Evolutionary conservation across 2,888 invertebrate species (phyloP), one percentile per base, ranked within the genome.

Genomic region (Globia sparganii): DNA sequence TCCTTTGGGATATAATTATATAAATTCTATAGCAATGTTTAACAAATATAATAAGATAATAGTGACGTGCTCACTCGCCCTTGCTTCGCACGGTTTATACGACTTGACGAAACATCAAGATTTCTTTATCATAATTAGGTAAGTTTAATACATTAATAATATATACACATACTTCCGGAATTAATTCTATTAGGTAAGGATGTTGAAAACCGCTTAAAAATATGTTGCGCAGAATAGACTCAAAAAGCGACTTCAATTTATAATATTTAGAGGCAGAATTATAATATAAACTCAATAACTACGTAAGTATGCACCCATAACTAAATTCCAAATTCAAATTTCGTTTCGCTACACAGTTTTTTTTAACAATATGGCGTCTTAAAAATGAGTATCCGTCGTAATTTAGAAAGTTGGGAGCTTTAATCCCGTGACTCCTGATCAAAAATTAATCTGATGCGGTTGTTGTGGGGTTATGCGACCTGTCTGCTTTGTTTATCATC

Each of bases 361-460:
- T 58, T 81, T 75, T 74, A 68, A 75, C 75, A 77, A 84, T 66
- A 80, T 84, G 84, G 83, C 80, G 77, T 78, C 83, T 80, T 89
- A 86, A 90, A 90, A 90, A 90, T 82, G 69, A 91, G 90, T 90
- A 87, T 88, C 85, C 84, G 73, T 82, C 82, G 88, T 90, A 88
- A 92, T 91, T 88, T 86, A 81, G 77, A 90, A 93, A 92, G 87
- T 92, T 91, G 86, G 83, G 78, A 82, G 73, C 80, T 85, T 82
- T 88, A 89, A 90, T 90, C 88, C 88, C 85, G 82, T 81, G 88
- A 83, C 87, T 85, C 82, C 84, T 90, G 84, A 91, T 92, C 89
- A 91, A 92, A 92, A 89, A 92, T 92, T 92, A 86, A 92, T 89
- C 75, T 78, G 74, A 73, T 78, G 77, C 53, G 77, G 78, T 80